Percentiles rank a stretch among this genome's conserved stretches.
Conservation (phyloP, 1,140 invertebrate genomes). For the Nasonia vitripennis region DNA sequence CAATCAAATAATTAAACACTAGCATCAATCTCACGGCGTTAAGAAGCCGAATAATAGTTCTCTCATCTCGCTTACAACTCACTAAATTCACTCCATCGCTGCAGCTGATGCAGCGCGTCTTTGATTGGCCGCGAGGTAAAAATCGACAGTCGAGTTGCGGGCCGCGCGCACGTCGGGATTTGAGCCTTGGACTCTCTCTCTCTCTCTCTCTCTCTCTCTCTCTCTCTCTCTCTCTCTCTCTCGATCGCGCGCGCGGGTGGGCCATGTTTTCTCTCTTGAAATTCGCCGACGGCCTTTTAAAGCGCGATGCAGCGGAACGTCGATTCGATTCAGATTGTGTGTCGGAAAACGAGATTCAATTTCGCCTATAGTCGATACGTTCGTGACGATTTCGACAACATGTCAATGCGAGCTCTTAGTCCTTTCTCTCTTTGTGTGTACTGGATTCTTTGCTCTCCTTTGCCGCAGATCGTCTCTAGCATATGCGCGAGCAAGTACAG, state of each 20-base stretch:
- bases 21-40: no score
- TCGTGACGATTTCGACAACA: conserved; percentile 1
- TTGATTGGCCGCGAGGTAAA: not conserved
- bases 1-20: no score
- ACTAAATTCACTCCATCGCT: not conserved
- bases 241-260: no score
- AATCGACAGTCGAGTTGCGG: not conserved
- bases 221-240: no score
- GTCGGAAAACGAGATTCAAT: conserved; percentile 56
- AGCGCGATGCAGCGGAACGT: conserved; percentile 30
- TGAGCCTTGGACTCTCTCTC: no score
- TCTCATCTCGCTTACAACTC: not conserved
- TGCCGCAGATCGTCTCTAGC: not conserved
- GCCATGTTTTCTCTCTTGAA: no score
- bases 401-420: not conserved
- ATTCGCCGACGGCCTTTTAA: no score
- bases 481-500: not conserved
- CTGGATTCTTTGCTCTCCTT: not conserved
- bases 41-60: no score
- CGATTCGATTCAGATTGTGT: conserved; percentile 57
- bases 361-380: conserved; percentile 54
- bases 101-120: not conserved
- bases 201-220: no score
- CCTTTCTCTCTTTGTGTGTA: not conserved
- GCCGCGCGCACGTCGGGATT: no score